Base-by-base conservation (phyloP, 2,888 invertebrate species). In the Resseliella maxima region DNA sequence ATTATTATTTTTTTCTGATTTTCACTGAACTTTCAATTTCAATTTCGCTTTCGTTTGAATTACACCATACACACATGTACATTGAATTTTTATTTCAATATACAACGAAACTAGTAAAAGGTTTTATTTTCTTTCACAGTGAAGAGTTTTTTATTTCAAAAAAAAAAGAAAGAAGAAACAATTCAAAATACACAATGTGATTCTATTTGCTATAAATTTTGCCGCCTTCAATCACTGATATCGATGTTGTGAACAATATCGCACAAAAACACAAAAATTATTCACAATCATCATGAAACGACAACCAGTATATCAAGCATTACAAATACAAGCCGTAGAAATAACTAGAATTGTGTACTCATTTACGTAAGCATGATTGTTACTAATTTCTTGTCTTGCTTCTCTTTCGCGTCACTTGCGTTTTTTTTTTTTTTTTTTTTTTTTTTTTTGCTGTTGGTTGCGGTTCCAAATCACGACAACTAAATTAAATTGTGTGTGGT, bases 351-450 rank as follows among this genome's bases (percentile, higher is more conserved):
- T 72, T 72, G 18, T 72, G 72, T 35, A 72, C 31, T 72, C 31
- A 72, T 72, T 72, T 72, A 72, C 72, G 72, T 72, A 72, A 72
- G 72, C 72, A 72, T 72, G 72, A 72, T 72, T 72, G 72, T 72
- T 72, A 72, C 72, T 72, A 72, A 72, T 72, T 72, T 72, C 72
- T 31, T 72, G 72, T 72, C 35, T 72, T 72, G 72, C 31, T 72
- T 72, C 72, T 72, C 72, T 31, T 31, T 72, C 18, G 10, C 24
- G 3, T 72, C 72, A 72, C 72, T 72, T n/a, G 15, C 18, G 2
- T 18, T 15, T 18, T 2, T 18, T 12, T 50, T 50, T n/a, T n/a
- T n/a, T n/a, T n/a, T n/a, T n/a, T n/a, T n/a, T n/a, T n/a, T n/a
- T n/a, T n/a, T n/a, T n/a, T 72, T 72, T 6, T 31, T 0, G 12